Percentiles rank a stretch among this genome's conserved stretches.
phyloP scores from a whole-genome alignment of 1,140 invertebrate species.

The Drosophila yakuba region DNA sequence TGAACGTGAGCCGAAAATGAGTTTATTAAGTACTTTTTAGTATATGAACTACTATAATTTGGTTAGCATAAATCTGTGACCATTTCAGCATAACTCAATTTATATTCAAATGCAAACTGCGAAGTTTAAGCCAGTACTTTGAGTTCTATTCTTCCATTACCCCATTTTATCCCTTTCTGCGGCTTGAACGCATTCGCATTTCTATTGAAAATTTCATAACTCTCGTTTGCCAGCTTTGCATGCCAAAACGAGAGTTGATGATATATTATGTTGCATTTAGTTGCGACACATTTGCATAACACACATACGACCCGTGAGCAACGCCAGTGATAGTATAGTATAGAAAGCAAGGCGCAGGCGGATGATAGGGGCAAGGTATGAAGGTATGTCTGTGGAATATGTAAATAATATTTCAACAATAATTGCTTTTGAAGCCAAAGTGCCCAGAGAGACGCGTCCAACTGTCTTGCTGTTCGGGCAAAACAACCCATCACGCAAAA shows the following conservation, averaged over 20 bases:
- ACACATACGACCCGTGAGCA: slow-evolving; percentile 64
- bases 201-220: slow-evolving; percentile 47
- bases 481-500: neutral
- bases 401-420: slow-evolving; percentile 76
- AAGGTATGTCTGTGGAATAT: slow-evolving; percentile 34
- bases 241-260: slow-evolving; percentile 39
- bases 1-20: no score
- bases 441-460: slow-evolving; percentile 40
- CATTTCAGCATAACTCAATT: slow-evolving; percentile 14
- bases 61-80: neutral
- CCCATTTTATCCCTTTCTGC: slow-evolving; percentile 15
- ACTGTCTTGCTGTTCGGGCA: slow-evolving; percentile 18
- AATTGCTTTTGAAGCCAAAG: slow-evolving; percentile 71
- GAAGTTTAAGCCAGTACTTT: slow-evolving; percentile 3
- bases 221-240: slow-evolving; percentile 39
- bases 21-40: no score
- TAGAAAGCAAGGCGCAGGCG: neutral
- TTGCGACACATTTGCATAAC: slow-evolving; percentile 66
- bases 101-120: slow-evolving; percentile 27
- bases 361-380: neutral
- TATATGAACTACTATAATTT: neutral
- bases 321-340: neutral
- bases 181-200: slow-evolving; percentile 1
- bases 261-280: slow-evolving; percentile 68
- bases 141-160: neutral